A percentile compares a stretch with the other conserved stretches of the same genome.
phyloP scores from a whole-genome alignment of 1,140 invertebrate species.

The Samia ricini region DNA sequence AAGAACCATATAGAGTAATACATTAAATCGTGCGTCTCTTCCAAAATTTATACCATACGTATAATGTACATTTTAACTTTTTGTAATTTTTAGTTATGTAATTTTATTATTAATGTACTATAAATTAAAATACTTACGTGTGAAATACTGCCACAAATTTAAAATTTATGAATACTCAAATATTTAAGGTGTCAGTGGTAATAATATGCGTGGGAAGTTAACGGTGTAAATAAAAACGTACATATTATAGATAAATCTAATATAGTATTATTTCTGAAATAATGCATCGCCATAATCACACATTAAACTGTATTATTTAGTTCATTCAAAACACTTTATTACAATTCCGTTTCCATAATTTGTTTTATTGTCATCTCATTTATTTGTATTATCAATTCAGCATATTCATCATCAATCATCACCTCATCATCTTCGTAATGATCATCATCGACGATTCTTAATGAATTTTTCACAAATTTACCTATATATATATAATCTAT shows the following conservation, averaged over 20 bases:
- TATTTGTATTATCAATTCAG: too few species aligned
- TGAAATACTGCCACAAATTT: slow-evolving; percentile 18
- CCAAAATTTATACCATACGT: slow-evolving; percentile 3
- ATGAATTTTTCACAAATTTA: too few species aligned
- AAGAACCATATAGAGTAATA: too few species aligned
- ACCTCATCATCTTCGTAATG: too few species aligned
- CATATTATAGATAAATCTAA: too few species aligned
- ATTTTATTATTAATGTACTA: slow-evolving; percentile 8
- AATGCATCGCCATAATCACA: not conserved
- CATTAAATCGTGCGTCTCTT: not conserved
- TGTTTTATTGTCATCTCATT: too few species aligned
- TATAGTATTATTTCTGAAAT: not conserved
- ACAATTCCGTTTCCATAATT: too few species aligned
- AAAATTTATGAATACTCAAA: slow-evolving; percentile 21
- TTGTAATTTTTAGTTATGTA: slow-evolving; percentile 19
- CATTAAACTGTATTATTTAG: too few species aligned
- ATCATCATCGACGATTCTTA: too few species aligned
- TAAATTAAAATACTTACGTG: slow-evolving; percentile 18
- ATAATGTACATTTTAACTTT: slow-evolving; percentile 19
- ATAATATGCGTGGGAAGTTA: not conserved
- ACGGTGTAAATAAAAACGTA: not conserved
- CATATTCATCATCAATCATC: too few species aligned
- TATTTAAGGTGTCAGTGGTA: slow-evolving; percentile 1
- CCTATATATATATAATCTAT: too few species aligned
- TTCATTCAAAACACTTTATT: too few species aligned